Evolutionary conservation across 2,888 invertebrate genomes (phyloP).

Genomic region (Xylophagus ater): DNA sequence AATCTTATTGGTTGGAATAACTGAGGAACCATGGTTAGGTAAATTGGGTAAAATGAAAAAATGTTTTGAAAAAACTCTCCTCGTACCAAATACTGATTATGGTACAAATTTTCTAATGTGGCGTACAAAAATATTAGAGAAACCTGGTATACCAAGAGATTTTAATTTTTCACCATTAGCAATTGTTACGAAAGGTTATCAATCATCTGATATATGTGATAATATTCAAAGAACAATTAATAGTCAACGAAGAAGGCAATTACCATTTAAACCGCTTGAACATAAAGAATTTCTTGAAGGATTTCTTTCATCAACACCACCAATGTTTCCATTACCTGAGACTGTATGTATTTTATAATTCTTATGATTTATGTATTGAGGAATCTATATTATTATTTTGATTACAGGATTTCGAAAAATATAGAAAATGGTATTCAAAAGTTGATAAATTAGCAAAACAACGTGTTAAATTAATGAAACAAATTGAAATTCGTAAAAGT

Average conservation of each 20-base stretch:
- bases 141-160: conserved; percentile 19
- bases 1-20: conserved; percentile 44
- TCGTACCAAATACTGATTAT: conserved; percentile 34
- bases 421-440: conserved; percentile 16
- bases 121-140: conserved; percentile 26
- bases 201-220: conserved; percentile 33
- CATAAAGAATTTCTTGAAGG: conserved; percentile 29
- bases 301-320: conserved; percentile 22
- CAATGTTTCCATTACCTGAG: conserved; percentile 23
- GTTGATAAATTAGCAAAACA: conserved; percentile 16
- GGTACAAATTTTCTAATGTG: conserved; percentile 30
- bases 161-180: conserved; percentile 28
- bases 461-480: conserved; percentile 15
- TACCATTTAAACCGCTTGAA: conserved; percentile 22
- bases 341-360: conserved; percentile 2
- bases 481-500: conserved; percentile 3
- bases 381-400: too few relatives aligned
- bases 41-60: conserved; percentile 24
- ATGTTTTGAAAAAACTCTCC: conserved; percentile 29
- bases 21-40: conserved; percentile 44
- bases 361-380: not conserved
- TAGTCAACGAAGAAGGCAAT: conserved; percentile 25
- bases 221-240: conserved; percentile 26
- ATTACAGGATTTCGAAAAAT: conserved; percentile 17
- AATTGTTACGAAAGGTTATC: conserved; percentile 28